phyloP scores from a whole-genome alignment of 1,140 invertebrate genomes.

The Drosophila pachea region DNA sequence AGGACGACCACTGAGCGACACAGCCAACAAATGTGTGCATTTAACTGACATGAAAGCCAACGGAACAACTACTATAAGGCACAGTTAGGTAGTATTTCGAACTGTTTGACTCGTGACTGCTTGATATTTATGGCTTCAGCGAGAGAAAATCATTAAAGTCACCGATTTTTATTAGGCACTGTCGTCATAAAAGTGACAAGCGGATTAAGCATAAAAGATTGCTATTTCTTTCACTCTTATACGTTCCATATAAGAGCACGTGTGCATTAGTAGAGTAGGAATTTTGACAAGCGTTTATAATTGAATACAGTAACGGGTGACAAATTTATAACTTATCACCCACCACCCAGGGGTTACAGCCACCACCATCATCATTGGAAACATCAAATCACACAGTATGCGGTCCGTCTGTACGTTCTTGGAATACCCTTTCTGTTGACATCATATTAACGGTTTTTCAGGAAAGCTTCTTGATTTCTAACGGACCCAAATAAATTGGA shows the following conservation, averaged over 20 bases:
- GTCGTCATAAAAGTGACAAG: slow-evolving; percentile 31
- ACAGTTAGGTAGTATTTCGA: slow-evolving; percentile 14
- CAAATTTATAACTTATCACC: slow-evolving; percentile 51
- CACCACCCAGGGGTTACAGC: slow-evolving; percentile 12
- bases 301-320: slow-evolving; percentile 45
- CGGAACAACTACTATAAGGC: slow-evolving; percentile 19
- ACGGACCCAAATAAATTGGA: too few species aligned
- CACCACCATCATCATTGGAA: slow-evolving; percentile 8
- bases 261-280: slow-evolving; percentile 14
- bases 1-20: slow-evolving; percentile 30
- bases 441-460: not conserved
- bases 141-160: slow-evolving; percentile 43
- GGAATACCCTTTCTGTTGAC: not conserved
- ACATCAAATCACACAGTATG: slow-evolving; percentile 23
- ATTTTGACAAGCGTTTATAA: slow-evolving; percentile 44
- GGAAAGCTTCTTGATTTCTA: not conserved
- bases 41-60: slow-evolving; percentile 46
- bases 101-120: slow-evolving; percentile 36
- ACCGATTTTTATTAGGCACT: slow-evolving; percentile 24
- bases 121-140: slow-evolving; percentile 53
- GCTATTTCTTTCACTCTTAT: not conserved
- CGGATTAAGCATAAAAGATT: slow-evolving; percentile 10
- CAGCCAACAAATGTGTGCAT: slow-evolving; percentile 55
- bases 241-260: slow-evolving; percentile 3
- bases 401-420: slow-evolving; percentile 29